phyloP scores from a whole-genome alignment of 2,888 invertebrate species.

The Drosophila engyochracea region DNA sequence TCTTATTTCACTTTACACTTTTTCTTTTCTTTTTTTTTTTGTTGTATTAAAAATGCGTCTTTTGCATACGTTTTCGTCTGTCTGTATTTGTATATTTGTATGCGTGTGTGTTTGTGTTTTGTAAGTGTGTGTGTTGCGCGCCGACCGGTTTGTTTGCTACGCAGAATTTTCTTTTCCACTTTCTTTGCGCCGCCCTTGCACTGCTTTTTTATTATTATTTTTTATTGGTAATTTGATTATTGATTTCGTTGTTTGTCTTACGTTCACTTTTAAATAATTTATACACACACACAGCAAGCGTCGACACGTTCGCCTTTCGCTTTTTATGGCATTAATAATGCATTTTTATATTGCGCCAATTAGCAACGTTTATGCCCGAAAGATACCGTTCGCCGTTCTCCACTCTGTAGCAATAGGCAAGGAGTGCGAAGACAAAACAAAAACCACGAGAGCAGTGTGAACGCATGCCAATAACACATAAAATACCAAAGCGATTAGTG shows the following conservation, averaged over 20 bases:
- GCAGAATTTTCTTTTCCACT: constrained; percentile 73
- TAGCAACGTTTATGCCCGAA: constrained; percentile 50
- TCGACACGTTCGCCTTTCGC: constrained; percentile 58
- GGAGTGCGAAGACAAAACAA: constrained; percentile 64
- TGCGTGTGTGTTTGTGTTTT: constrained; percentile 59
- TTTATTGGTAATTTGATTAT: constrained; percentile 27
- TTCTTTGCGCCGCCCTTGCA: constrained; percentile 62
- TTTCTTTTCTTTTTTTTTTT: constrained; percentile 25
- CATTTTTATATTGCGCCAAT: constrained; percentile 46
- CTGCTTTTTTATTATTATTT: constrained; percentile 44
- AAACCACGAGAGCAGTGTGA: constrained; percentile 56
- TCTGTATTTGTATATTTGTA: constrained; percentile 41
- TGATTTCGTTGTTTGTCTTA: constrained; percentile 13
- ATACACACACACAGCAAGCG: constrained; percentile 50
- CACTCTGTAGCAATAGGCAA: constrained; percentile 52
- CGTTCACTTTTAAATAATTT: constrained; percentile 63
- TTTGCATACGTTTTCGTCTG: constrained; percentile 64
- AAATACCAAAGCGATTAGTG: constrained; percentile 8
- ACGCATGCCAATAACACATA: constrained; percentile 11
- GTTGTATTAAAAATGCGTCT: constrained; percentile 56
- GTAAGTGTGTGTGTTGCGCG: constrained; percentile 64
- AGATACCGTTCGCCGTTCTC: constrained; percentile 41
- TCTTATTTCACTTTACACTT: constrained; percentile 26
- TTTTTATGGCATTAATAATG: constrained; percentile 67
- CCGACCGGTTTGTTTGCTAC: constrained; percentile 78